These are phyloP conservation scores for Willisornis vidua DNA, from an alignment of 2,113 vertebrate genomes.

Conservation along the genomic window DNA sequence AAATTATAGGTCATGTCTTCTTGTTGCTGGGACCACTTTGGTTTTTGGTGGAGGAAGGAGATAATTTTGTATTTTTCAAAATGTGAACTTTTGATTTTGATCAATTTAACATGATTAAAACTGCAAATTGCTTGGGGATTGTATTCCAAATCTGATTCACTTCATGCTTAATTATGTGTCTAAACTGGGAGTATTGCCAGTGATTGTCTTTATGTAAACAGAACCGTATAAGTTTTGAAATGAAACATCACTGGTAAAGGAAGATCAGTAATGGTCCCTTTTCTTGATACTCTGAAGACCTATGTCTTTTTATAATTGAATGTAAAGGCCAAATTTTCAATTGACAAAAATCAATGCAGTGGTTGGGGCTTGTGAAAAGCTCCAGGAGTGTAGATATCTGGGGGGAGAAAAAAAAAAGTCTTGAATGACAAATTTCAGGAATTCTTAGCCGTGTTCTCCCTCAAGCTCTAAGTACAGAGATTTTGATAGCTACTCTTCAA, in stretches of 20 bases:
- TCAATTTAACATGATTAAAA: not conserved
- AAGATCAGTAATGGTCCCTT: not conserved
- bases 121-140: not conserved
- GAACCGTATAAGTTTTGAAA: not conserved
- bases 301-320: not conserved
- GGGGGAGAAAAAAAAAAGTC: not conserved
- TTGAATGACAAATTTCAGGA: not conserved
- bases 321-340: not conserved
- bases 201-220: slow-evolving; percentile 1
- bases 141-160: not conserved
- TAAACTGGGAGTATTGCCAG: not conserved
- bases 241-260: not conserved
- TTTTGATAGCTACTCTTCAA: not conserved
- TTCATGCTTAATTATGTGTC: slow-evolving; percentile 26
- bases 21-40: not conserved
- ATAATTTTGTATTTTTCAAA: not conserved
- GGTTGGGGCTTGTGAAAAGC: not conserved
- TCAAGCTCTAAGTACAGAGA: not conserved
- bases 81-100: not conserved
- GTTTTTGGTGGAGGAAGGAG: not conserved
- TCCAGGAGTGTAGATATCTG: not conserved
- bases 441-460: not conserved
- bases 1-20: not conserved
- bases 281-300: not conserved
- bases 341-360: not conserved